A percentile compares a stretch with the other conserved stretches of the same genome.
Conservation (phyloP, 2,888 invertebrate genomes). For the Tipula confusa region DNA sequence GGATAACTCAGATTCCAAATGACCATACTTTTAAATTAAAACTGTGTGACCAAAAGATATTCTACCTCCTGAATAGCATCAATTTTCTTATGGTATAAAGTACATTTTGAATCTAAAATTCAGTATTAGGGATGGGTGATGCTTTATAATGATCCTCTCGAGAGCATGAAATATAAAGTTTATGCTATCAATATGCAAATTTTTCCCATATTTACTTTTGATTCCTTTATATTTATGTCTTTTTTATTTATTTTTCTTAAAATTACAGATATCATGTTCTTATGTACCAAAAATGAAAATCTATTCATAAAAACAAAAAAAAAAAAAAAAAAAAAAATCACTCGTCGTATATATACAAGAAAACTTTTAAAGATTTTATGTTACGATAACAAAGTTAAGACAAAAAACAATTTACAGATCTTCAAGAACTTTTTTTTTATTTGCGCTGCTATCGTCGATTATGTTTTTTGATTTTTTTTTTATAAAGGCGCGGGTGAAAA, state of each 20-base stretch:
- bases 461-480: too few relatives aligned
- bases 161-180: background rate
- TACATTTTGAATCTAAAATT: too few relatives aligned
- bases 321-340: background rate
- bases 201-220: background rate
- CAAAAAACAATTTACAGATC: conserved; percentile 14
- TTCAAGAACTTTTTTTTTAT: background rate
- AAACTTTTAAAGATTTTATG: background rate
- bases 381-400: background rate
- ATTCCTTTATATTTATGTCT: background rate
- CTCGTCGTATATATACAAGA: background rate
- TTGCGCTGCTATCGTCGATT: background rate
- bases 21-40: background rate
- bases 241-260: background rate
- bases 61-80: background rate
- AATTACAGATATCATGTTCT: background rate
- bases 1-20: too few relatives aligned
- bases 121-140: too few relatives aligned
- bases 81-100: too few relatives aligned
- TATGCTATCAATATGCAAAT: conserved; percentile 1
- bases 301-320: background rate
- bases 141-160: background rate
- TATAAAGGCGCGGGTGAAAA: too few relatives aligned
- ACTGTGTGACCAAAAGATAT: background rate
- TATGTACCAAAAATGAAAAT: background rate